A percentile compares a stretch with the other conserved stretches of the same genome.
These are phyloP conservation scores for Gallinago stenura DNA, from an alignment of 2,797 vertebrate species.

Conservation along the genomic window DNA sequence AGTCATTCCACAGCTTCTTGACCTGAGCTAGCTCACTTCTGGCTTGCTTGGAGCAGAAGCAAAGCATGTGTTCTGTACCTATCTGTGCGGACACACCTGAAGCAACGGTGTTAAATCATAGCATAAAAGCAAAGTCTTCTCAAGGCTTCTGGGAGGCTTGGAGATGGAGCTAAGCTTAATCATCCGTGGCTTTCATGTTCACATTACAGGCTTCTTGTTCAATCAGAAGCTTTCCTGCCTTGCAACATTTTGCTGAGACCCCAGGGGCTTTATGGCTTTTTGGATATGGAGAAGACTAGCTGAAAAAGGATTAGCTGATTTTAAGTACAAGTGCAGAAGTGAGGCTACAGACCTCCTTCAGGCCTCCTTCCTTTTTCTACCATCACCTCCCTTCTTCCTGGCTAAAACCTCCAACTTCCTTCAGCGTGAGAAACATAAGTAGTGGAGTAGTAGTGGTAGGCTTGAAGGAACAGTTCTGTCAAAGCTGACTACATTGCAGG, in stretches of 20 bases:
- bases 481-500: not conserved
- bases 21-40: not conserved
- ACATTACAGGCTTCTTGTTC: not conserved
- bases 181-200: not conserved
- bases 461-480: not conserved
- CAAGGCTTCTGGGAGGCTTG: not conserved
- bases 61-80: not conserved
- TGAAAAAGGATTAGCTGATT: not conserved
- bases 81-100: not conserved
- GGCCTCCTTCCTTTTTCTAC: not conserved
- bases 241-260: not conserved
- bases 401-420: not conserved
- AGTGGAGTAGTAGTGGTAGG: not conserved
- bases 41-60: not conserved
- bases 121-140: not conserved
- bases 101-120: not conserved
- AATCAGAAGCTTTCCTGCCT: not conserved
- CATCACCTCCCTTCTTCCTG: not conserved
- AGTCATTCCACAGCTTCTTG: not conserved
- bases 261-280: accelerated
- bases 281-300: not conserved
- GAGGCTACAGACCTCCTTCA: not conserved
- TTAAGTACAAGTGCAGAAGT: not conserved
- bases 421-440: not conserved
- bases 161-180: not conserved